Evolutionary conservation across 2,113 vertebrate species (phyloP).

Genomic region (Ptychochromis oligacanthus): DNA sequence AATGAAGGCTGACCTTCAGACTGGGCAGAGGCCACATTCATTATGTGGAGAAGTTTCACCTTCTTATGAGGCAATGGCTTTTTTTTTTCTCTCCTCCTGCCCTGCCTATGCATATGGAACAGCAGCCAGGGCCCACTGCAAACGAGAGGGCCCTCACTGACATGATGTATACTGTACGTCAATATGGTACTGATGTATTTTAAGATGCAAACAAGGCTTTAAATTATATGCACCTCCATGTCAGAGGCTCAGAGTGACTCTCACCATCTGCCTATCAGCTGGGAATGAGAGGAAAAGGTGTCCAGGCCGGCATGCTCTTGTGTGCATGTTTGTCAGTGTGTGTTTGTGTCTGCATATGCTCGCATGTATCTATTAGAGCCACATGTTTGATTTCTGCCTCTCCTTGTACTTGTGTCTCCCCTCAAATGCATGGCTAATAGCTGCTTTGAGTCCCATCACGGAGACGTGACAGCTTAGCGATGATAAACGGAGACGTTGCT

Average conservation of each 20-base stretch:
- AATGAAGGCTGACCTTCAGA: conserved; percentile 86
- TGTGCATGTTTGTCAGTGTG: conserved; percentile 34
- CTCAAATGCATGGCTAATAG: conserved; percentile 84
- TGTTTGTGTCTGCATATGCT: conserved; percentile 17
- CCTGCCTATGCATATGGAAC: conserved; percentile 82
- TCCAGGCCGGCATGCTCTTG: conserved; percentile 32
- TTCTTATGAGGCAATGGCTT: conserved; percentile 69
- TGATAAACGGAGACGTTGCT: conserved; percentile 90
- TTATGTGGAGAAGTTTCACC: conserved; percentile 82
- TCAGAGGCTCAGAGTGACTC: conserved; percentile 90
- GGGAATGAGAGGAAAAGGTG: conserved; percentile 90
- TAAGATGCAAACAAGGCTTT: conserved; percentile 99
- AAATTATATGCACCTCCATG: conserved; percentile 98
- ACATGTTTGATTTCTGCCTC: conserved; percentile 89
- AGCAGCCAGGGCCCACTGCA: conserved; percentile 85
- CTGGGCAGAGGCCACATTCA: conserved; percentile 84
- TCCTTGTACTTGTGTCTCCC: conserved; percentile 82
- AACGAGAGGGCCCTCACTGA: conserved; percentile 94
- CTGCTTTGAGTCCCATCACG: conserved; percentile 88
- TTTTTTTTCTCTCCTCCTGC: conserved; percentile 9
- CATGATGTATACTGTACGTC: conserved; percentile 98
- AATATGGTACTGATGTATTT: conserved; percentile 99
- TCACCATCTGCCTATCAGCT: conserved; percentile 99
- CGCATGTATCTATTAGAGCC: conserved; percentile 86
- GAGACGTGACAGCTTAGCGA: conserved; percentile 88